Evolutionary conservation across 2,113 vertebrate species (phyloP).

Genomic region (Bombycilla garrulus): DNA sequence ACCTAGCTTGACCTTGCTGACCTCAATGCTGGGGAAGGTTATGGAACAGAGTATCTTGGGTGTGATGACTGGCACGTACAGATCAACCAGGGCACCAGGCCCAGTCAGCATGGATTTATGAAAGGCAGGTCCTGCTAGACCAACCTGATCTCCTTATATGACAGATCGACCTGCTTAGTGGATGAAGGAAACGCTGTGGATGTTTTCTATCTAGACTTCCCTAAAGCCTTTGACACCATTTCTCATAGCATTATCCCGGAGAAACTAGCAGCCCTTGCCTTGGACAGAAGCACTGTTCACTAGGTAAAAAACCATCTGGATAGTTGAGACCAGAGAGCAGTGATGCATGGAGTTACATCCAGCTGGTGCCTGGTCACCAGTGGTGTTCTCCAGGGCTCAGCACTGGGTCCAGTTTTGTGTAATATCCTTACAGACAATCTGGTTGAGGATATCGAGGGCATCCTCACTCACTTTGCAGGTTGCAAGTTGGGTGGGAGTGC

Average conservation of each 20-base stretch:
- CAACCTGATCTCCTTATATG: background rate
- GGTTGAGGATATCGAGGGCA: background rate
- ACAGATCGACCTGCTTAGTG: background rate
- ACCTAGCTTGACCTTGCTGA: background rate
- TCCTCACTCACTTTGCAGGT: background rate
- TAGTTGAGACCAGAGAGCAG: rapidly evolving
- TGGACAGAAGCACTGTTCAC: background rate
- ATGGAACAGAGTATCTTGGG: background rate
- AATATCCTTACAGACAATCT: rapidly evolving
- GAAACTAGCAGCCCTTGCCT: background rate
- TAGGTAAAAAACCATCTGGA: background rate
- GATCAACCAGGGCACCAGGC: background rate
- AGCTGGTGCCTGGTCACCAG: background rate
- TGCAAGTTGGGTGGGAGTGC: background rate
- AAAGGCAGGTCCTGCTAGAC: background rate
- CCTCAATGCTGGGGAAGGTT: background rate
- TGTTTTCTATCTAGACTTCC: background rate
- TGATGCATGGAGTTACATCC: background rate
- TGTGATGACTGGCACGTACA: background rate
- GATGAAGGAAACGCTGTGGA: background rate
- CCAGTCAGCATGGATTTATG: background rate
- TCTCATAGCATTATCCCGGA: background rate
- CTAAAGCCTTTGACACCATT: background rate
- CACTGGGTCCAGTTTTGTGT: background rate
- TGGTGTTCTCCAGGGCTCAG: no score